Percentiles rank a stretch among this genome's conserved stretches.
phyloP scores from a whole-genome alignment of 2,113 vertebrate genomes.

The Protobothrops flavoviridis region DNA sequence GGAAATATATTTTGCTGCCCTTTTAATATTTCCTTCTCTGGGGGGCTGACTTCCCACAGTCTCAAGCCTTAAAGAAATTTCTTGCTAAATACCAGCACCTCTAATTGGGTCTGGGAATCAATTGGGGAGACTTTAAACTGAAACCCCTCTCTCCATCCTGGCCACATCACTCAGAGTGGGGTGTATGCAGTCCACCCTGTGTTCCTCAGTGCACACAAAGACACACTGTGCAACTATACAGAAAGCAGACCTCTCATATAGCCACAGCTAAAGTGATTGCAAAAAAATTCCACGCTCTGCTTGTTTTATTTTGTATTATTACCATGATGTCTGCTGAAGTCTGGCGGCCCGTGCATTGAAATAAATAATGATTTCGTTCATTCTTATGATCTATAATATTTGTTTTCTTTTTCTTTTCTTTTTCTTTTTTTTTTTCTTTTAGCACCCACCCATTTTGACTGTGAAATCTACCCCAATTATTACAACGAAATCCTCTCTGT shows the following conservation, averaged over 20 bases:
- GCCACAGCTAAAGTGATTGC: neutral
- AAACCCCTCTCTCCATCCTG: neutral
- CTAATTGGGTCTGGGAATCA: neutral
- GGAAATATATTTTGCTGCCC: too few relatives aligned
- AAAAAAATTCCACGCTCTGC: neutral
- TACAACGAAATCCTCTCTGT: neutral
- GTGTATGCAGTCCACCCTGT: neutral
- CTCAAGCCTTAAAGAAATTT: neutral
- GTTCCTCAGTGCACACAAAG: neutral
- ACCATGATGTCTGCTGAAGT: neutral
- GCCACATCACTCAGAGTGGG: neutral
- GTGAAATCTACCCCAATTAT: neutral
- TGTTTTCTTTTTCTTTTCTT: neutral
- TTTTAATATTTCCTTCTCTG: too few relatives aligned
- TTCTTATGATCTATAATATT: neutral
- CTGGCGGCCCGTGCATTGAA: neutral
- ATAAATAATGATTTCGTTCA: neutral
- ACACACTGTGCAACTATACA: neutral
- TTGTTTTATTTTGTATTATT: neutral
- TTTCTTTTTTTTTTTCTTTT: neutral
- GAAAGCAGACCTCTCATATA: neutral
- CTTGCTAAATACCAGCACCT: neutral
- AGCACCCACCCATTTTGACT: slow-evolving; percentile 27
- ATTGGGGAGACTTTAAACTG: neutral
- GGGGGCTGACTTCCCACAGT: neutral